Base-by-base conservation (phyloP, 2,888 invertebrate genomes). In the Andrena chrysosceles region DNA sequence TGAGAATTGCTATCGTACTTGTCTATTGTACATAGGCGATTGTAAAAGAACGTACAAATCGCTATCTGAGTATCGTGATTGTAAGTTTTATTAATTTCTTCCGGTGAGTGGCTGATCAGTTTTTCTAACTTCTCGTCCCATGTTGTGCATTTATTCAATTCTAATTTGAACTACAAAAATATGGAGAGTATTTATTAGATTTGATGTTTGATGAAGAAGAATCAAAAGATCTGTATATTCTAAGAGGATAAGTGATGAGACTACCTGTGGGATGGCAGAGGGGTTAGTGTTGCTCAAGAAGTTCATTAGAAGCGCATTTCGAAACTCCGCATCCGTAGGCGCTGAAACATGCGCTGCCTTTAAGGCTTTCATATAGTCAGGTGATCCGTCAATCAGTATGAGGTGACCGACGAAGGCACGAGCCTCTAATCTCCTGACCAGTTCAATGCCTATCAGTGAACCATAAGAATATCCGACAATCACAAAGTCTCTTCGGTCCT, bases 81-180 rank as follows among this genome's bases (percentile, higher is more conserved):
- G 26, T 56, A 63, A 6, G 3, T 0, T 20, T 77, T 26, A 0
- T 7, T 0, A 7, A 77, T 0, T 33, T 66, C 35, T 1, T 49
- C 5, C 2, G 64, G 7, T 16, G 26, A 0, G 4, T 87, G 56
- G 0, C 48, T 93, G 31, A 96, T 83, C 0, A 96, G 94, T 35
- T 93, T 90, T 0, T 95, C 93, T 35, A 97, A 89, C 92, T 96
- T 96, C 13, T 96, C 95, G 0, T 96, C 95, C 91, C 95, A 95
- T 0, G 95, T 95, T 23, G 94, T 94, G 4, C 95, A 95, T 77
- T 95, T 95, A 49, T 91, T 93, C 16, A 97, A 94, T 86, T 95
- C 94, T 0, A 94, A 64, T 8, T 75, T 23, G 2, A 91, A 82
- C 93, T 93, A 49, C 0, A 86, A 86, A 52, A 59, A 42, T 4